Percentiles rank a stretch among this genome's conserved stretches.
Conservation (phyloP, 1,140 invertebrate species). For the Mamestra configurata region DNA sequence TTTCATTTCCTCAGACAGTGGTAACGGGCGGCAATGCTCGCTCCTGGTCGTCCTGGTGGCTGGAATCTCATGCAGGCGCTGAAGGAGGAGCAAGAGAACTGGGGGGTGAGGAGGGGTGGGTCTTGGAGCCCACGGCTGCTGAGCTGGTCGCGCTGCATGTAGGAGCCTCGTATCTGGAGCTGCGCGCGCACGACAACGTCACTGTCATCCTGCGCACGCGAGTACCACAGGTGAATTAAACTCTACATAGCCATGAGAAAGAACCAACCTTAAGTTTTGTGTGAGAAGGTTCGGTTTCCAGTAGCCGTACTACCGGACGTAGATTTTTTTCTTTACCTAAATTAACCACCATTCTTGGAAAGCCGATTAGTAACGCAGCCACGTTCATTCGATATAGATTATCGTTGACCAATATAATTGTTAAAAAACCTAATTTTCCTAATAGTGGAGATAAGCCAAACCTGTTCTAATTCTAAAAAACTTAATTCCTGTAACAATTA, state of each 20-base stretch:
- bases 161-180: conserved; percentile 75
- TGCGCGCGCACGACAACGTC: conserved; percentile 74
- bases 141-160: conserved; percentile 76
- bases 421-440: neutral
- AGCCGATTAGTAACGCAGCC: too few relatives aligned
- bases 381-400: neutral
- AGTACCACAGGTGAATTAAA: conserved; percentile 74
- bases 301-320: neutral
- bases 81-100: conserved; percentile 64
- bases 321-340: too few relatives aligned
- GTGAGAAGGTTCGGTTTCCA: neutral
- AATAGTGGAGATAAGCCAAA: conserved; percentile 2
- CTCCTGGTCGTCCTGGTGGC: conserved; percentile 72
- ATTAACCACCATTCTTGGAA: too few relatives aligned
- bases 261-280: too few relatives aligned
- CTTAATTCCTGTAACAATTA: neutral
- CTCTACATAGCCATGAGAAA: neutral
- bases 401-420: too few relatives aligned
- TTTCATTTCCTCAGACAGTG: conserved; percentile 63
- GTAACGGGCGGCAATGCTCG: conserved; percentile 72
- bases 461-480: neutral
- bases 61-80: conserved; percentile 70
- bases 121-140: conserved; percentile 76
- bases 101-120: conserved; percentile 72
- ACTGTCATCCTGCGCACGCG: conserved; percentile 79